Conservation (phyloP, 37 sponge, comb jelly and placozoan species). For the Theonella swinhoei region DNA sequence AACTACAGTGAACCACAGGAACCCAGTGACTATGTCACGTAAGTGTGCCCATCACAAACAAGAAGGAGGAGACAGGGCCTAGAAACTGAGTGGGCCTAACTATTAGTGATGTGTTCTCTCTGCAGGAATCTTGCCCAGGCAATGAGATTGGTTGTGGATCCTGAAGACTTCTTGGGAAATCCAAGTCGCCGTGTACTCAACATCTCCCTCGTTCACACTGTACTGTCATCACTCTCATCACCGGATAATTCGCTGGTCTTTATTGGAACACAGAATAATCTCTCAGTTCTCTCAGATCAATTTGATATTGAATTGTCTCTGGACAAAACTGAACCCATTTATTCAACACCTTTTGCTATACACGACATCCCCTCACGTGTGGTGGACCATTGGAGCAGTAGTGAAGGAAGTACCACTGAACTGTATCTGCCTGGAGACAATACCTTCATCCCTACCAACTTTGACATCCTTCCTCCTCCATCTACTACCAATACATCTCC, state of each 20-base stretch:
- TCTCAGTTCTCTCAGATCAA: neutral
- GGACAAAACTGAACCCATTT: constrained; percentile 53
- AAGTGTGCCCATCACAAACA: too few relatives aligned
- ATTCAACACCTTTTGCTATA: constrained; percentile 16
- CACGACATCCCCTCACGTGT: constrained; percentile 15
- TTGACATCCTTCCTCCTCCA: neutral
- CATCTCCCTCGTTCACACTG: constrained; percentile 6
- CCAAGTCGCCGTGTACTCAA: constrained; percentile 50
- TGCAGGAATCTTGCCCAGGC: constrained; percentile 32
- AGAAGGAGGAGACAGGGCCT: too few relatives aligned
- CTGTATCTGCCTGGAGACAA: constrained; percentile 8
- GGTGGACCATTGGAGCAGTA: constrained; percentile 16
- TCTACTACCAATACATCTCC: neutral
- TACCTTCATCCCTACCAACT: constrained; percentile 12
- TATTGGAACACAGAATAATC: constrained; percentile 36
- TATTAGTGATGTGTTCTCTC: too few relatives aligned
- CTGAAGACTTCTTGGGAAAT: constrained; percentile 70
- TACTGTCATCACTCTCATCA: too few relatives aligned
- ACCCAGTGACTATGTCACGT: constrained; percentile 42
- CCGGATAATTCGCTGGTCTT: constrained; percentile 56
- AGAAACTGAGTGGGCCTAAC: too few relatives aligned
- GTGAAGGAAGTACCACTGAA: neutral
- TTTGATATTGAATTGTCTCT: neutral
- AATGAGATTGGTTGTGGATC: constrained; percentile 56
- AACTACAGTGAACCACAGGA: constrained; percentile 23